Evolutionary conservation across 2,113 vertebrate species (phyloP).

Genomic region (Macrotus californicus): DNA sequence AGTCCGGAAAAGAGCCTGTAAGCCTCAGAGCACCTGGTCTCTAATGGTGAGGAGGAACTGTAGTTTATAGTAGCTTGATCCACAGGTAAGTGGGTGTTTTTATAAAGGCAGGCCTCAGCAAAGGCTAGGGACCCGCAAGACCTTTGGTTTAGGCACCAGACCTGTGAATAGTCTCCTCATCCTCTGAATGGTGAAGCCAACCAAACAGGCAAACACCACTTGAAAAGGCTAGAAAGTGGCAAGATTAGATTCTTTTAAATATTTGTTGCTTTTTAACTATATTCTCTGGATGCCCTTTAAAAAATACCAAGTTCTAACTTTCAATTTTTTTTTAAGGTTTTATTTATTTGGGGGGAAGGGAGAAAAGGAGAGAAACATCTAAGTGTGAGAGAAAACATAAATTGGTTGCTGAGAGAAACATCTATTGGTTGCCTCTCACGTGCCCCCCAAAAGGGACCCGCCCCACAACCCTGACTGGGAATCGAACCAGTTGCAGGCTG

Average conservation of each 20-base stretch:
- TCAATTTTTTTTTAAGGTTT: not conserved
- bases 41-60: not conserved
- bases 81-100: not conserved
- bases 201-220: not conserved
- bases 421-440: no score
- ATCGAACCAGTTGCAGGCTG: no score
- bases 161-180: not conserved
- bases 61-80: not conserved
- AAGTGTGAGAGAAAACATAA: no score
- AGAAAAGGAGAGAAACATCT: no score
- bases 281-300: not conserved
- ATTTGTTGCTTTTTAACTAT: not conserved
- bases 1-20: not conserved
- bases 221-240: not conserved
- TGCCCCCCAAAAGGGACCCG: no score
- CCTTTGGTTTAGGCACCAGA: not conserved
- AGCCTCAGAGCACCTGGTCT: not conserved
- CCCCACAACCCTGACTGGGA: no score
- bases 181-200: not conserved
- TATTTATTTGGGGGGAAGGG: no score
- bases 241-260: not conserved
- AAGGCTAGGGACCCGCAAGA: not conserved
- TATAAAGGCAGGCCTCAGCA: not conserved
- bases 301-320: not conserved
- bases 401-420: no score